These are phyloP conservation scores for Bos taurus DNA, from an alignment of 2,113 vertebrate species.

Conservation along the genomic window DNA sequence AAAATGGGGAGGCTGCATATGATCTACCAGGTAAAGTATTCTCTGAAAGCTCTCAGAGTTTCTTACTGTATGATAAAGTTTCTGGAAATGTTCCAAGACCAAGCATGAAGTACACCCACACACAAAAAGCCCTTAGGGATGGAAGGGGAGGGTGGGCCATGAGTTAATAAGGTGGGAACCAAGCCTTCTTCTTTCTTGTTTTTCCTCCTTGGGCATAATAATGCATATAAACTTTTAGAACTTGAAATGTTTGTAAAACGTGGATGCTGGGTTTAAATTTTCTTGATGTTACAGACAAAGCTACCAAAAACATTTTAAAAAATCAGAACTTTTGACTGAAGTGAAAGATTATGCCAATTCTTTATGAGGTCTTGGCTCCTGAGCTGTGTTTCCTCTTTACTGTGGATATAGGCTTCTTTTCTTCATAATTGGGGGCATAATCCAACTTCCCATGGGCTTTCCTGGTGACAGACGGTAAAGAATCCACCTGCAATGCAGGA, in stretches of 20 bases:
- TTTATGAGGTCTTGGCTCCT: not conserved
- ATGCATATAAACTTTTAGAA: not conserved
- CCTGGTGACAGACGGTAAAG: not conserved
- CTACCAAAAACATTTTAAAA: not conserved
- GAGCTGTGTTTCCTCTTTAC: not conserved
- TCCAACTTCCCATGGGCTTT: not conserved
- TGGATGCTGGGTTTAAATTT: not conserved
- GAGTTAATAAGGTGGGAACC: not conserved
- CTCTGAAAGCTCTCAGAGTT: slow-evolving; percentile 57
- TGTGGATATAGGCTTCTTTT: not conserved
- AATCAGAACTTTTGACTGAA: not conserved
- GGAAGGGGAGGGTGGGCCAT: not conserved
- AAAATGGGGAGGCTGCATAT: slow-evolving; percentile 80
- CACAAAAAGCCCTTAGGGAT: not conserved
- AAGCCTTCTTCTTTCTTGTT: not conserved
- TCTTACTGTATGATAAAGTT: slow-evolving; percentile 62
- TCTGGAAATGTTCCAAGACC: not conserved
- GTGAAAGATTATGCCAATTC: not conserved
- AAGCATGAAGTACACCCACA: not conserved
- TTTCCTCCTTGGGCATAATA: not conserved
- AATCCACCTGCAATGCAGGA: not conserved
- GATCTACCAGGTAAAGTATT: slow-evolving; percentile 82
- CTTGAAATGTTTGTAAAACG: not conserved
- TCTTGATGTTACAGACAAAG: not conserved
- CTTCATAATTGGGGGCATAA: not conserved